phyloP scores from a whole-genome alignment of 2,888 invertebrate genomes.

The Trachelus iudaicus region DNA sequence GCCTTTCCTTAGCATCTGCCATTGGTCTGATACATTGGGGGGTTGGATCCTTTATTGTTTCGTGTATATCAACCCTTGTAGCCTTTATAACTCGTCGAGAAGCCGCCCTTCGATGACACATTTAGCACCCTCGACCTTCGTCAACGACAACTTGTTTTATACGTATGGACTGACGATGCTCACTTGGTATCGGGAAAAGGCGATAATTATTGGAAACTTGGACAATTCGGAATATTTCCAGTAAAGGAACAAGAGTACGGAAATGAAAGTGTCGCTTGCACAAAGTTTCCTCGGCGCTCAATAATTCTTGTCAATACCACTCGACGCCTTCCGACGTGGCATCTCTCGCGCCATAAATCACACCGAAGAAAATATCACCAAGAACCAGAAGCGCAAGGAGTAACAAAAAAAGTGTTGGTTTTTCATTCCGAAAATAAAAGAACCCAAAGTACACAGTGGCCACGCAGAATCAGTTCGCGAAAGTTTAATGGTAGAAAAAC shows the following conservation, averaged over 20 bases:
- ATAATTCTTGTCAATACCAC: not conserved
- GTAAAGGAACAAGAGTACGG: not conserved
- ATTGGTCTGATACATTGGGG: too few species aligned
- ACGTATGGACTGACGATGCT: not conserved
- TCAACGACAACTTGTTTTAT: not conserved
- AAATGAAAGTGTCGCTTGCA: not conserved
- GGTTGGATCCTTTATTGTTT: not conserved
- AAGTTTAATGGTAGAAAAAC: not conserved
- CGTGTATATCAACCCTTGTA: not conserved
- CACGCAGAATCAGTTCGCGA: not conserved
- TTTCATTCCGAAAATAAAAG: not conserved
- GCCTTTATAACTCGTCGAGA: not conserved
- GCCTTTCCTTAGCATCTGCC: not conserved
- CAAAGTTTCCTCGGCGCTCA: not conserved
- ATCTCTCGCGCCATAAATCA: not conserved
- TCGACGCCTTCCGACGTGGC: not conserved
- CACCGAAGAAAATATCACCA: not conserved
- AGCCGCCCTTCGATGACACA: not conserved
- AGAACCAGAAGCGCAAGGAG: not conserved
- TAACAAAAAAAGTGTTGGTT: not conserved
- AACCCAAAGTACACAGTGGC: not conserved
- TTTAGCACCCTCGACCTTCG: not conserved
- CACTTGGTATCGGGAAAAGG: not conserved
- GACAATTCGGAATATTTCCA: not conserved
- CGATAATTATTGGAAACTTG: not conserved